Evolutionary conservation across 2,113 vertebrate genomes (phyloP), one percentile per base, ranked within the genome.

Genomic region (Percina caprodes): DNA sequence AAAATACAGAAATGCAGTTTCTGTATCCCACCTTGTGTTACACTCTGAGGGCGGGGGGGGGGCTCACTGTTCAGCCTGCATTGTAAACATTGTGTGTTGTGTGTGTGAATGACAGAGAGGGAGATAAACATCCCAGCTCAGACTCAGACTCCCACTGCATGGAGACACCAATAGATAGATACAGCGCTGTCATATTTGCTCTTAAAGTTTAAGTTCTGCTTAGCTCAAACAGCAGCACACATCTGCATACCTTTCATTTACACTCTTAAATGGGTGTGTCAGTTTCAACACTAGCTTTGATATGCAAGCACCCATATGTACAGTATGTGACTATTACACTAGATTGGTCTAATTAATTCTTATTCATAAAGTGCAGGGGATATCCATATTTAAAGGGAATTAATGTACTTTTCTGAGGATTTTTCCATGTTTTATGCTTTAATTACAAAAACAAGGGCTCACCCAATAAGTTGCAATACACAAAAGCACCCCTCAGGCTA

Each of bases 21-120:
- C 70, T 48, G 62, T 49, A 56, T 58, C 56, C 76, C 56, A 52
- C 56, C 52, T 66, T 56, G 51, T 33, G 23, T 18, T 58, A 35
- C 13, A 58, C 52, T 75, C 49, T 65, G 58, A 65, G 21, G 26
- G 60, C 8, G 10, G 35, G 55, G 11, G 61, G 62, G 48, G 46
- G 35, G 39, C 26, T 74, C 49, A 15, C 9, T 70, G 45, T 66
- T 66, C 23, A 55, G 45, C 56, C 42, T 51, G 13, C 46, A 8
- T 69, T 62, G 33, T 58, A 63, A 73, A 45, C 51, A 58, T 30
- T 45, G 54, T 52, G 60, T 49, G 19, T 30, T 49, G 14, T 30
- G 33, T 19, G 16, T 24, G 42, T 63, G 56, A 30, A 16, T 30
- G 68, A 62, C 4, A 52, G 60, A 13, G 15, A 18, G 3, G 39